Conservation (phyloP, 2,113 vertebrate genomes). For the Lanius ludovicianus region DNA sequence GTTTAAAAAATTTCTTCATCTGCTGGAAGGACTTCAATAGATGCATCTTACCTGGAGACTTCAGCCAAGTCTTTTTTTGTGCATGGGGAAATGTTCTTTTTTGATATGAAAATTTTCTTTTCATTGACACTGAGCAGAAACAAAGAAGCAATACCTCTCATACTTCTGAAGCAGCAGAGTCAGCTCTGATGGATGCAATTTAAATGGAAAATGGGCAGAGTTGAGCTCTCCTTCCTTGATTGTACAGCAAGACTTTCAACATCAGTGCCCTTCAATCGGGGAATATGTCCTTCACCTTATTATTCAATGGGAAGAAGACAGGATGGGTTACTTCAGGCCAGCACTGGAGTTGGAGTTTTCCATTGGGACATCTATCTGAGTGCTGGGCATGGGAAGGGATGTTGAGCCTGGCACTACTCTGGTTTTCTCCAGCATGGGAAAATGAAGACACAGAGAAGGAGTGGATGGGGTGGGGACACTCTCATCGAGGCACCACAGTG, state of each 20-base stretch:
- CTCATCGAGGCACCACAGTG: accelerated
- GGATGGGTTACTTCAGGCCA: not conserved
- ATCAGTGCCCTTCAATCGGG: not conserved
- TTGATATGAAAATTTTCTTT: not conserved
- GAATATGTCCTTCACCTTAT: not conserved
- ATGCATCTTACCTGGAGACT: not conserved
- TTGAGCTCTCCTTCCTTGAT: not conserved
- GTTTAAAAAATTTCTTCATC: not conserved
- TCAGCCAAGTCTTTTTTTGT: not conserved
- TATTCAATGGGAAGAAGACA: not conserved
- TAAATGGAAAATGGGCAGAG: not conserved
- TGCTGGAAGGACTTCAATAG: not conserved
- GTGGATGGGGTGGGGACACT: not conserved
- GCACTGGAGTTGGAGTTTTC: not conserved
- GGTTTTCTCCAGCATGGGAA: not conserved
- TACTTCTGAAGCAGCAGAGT: accelerated
- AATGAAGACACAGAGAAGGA: not conserved
- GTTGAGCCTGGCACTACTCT: accelerated
- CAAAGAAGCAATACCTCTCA: not conserved
- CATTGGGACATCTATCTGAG: not conserved
- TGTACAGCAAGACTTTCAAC: not conserved
- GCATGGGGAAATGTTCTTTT: not conserved
- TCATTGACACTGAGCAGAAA: not conserved
- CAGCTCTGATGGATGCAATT: not conserved
- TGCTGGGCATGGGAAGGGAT: not conserved